Evolutionary conservation across 2,888 invertebrate genomes (phyloP).

Genomic region (Cephalotes varians): DNA sequence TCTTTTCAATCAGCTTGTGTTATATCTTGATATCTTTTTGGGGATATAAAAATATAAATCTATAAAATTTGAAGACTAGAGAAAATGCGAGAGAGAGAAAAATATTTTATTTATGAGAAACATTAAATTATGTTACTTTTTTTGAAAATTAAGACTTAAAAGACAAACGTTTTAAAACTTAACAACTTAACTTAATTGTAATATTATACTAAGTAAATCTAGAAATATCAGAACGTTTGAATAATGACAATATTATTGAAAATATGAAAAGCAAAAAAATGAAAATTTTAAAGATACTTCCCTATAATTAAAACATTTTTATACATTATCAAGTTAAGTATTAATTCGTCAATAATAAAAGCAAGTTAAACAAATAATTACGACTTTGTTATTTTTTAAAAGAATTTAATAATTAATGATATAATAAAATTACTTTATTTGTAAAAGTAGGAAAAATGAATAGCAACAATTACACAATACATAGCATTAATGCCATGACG

Average conservation of each 20-base stretch:
- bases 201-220: neutral
- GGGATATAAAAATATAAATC: neutral
- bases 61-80: neutral
- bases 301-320: neutral
- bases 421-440: neutral
- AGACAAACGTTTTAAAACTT: neutral
- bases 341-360: neutral
- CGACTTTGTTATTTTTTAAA: neutral
- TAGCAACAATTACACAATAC: neutral
- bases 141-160: neutral
- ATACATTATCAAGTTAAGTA: neutral
- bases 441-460: neutral
- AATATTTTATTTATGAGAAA: neutral
- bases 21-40: neutral
- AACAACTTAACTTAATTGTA: neutral
- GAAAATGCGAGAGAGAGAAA: neutral
- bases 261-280: neutral
- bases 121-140: neutral
- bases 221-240: neutral
- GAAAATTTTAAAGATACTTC: neutral
- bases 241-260: neutral
- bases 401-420: neutral
- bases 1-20: neutral
- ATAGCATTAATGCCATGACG: neutral
- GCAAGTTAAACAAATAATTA: neutral